Evolutionary conservation across 2,113 vertebrate species (phyloP), one percentile per base, ranked within the genome.

Genomic region (Nettapus auritus): DNA sequence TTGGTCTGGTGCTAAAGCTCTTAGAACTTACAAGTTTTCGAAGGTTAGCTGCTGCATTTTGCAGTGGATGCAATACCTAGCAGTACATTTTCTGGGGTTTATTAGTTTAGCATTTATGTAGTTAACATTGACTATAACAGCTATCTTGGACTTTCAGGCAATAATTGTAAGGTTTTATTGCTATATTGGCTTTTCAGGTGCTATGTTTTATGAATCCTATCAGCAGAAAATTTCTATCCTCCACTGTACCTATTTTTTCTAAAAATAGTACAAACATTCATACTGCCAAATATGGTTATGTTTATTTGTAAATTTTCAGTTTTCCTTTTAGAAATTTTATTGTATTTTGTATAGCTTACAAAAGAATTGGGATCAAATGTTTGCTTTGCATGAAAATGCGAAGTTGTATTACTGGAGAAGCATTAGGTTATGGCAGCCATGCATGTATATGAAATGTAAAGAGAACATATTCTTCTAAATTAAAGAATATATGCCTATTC

Each of bases 191-290:
- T 92, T 97, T 97, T 97, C 64, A 96, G 97, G 42, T 62, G 63
- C 84, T 96, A 7, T 88, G 57, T 91, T 33, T 6, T 93, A 33
- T 89, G 91, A 97, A 86, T 96, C 82, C 92, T 87, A 73, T 56
- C 94, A 91, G 88, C 85, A 91, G 88, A 71, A 96, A 96, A 96
- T 96, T 53, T 87, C 48, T 74, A 8, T 64, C 66, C 91, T 97
- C 84, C 83, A 31, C 89, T 93, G 71, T 96, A 89, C 26, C 50
- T 93, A 87, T 87, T 78, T 96, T 94, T 93, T 87, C 73, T 96
- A 95, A 97, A 96, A 97, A 96, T 87, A 83, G 18, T 70, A n/a
- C 77, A 93, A 92, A 90, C 93, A 92, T 91, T 78, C 44, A n/a
- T 62, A 75, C 64, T 89, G 85, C 91, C 86, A 93, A 88, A 95